phyloP scores from a whole-genome alignment of 2,113 vertebrate genomes.

The Phainopepla nitens region DNA sequence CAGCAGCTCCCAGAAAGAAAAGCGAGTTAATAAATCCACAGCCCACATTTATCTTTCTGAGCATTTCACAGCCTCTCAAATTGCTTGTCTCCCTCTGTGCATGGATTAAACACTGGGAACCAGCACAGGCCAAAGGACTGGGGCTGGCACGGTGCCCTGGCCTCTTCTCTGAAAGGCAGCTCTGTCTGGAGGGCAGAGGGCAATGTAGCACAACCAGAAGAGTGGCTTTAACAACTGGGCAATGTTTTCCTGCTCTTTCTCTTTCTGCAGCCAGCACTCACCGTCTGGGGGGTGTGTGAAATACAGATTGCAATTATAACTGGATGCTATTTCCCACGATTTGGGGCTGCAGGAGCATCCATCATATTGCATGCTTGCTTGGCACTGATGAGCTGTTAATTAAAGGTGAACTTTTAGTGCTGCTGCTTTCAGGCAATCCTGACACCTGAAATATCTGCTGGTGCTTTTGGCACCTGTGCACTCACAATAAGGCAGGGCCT shows the following conservation, averaged over 20 bases:
- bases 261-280: background rate
- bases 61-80: background rate
- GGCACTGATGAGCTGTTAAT: background rate
- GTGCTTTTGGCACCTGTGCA: background rate
- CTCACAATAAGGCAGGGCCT: background rate
- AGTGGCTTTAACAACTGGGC: background rate
- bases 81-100: background rate
- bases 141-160: background rate
- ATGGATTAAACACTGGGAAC: background rate
- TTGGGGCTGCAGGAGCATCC: background rate
- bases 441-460: background rate
- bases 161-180: background rate
- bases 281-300: background rate
- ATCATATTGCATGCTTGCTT: background rate
- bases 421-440: background rate
- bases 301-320: background rate
- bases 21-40: background rate
- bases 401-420: background rate
- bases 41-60: background rate
- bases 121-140: background rate
- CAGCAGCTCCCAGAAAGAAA: background rate
- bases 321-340: background rate
- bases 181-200: constrained; percentile 28
- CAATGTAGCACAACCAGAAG: background rate
- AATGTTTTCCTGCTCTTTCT: background rate